These are phyloP conservation scores for Philantomba maxwellii DNA, from an alignment of 2,113 vertebrate species.

Conservation along the genomic window DNA sequence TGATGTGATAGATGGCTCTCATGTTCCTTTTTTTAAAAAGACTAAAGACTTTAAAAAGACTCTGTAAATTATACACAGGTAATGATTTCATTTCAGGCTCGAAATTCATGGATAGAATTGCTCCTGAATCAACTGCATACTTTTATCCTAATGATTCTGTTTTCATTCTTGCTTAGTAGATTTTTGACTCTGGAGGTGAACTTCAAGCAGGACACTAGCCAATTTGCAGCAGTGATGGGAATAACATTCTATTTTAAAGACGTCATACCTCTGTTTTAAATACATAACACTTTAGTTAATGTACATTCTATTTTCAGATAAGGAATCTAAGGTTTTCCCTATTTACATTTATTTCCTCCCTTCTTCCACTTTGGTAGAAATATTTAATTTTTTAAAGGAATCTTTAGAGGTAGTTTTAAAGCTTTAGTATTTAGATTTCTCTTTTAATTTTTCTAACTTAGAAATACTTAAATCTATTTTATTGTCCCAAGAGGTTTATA, in stretches of 20 bases:
- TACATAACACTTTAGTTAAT: neutral
- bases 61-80: neutral
- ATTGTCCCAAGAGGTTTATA: neutral
- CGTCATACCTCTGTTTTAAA: neutral
- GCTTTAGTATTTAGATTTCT: neutral
- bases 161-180: neutral
- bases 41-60: neutral
- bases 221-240: neutral
- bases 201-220: neutral
- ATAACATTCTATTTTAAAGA: neutral
- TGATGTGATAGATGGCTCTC: neutral
- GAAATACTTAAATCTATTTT: neutral
- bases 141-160: neutral
- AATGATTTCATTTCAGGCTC: constrained; percentile 44
- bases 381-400: constrained; percentile 10
- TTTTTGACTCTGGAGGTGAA: neutral
- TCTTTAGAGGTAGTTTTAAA: neutral
- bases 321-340: neutral
- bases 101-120: neutral
- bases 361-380: neutral
- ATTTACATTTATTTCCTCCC: neutral
- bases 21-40: neutral
- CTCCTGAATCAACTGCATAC: neutral
- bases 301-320: neutral
- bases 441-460: neutral